A percentile compares a stretch with the other conserved stretches of the same genome.
These are phyloP conservation scores for Aramus guarauna DNA, from an alignment of 2,113 vertebrate genomes.

Conservation along the genomic window DNA sequence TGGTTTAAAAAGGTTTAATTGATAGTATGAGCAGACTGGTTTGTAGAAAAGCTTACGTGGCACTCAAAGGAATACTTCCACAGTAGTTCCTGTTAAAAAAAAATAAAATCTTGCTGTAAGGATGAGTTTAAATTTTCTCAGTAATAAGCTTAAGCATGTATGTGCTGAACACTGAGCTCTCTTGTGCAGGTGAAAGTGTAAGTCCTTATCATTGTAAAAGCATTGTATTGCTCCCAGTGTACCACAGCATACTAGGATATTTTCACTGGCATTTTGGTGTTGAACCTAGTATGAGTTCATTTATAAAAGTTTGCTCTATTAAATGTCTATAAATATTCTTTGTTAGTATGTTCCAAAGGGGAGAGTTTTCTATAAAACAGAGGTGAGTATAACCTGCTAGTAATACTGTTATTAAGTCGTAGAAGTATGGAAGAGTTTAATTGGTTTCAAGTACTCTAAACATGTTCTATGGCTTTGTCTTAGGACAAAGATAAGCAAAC, in stretches of 20 bases:
- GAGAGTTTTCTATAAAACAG: background rate
- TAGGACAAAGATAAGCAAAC: background rate
- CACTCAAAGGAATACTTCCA: constrained; percentile 39
- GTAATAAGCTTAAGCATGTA: background rate
- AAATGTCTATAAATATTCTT: background rate
- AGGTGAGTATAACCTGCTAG: background rate
- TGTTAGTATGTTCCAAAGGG: background rate
- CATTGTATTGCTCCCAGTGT: background rate
- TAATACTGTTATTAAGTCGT: background rate
- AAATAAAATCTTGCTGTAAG: background rate
- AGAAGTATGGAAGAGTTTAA: background rate
- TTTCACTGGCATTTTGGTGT: background rate
- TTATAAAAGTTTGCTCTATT: too few relatives aligned
- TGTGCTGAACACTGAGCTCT: background rate
- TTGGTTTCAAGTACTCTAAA: background rate
- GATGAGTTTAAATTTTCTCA: background rate
- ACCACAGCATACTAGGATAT: background rate
- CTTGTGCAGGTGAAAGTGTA: background rate
- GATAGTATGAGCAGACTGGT: constrained; percentile 53
- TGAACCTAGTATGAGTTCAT: background rate
- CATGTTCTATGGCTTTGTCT: background rate
- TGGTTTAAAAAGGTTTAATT: constrained; percentile 71
- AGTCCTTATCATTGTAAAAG: background rate
- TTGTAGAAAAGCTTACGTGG: background rate
- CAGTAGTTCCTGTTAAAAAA: background rate